These are phyloP conservation scores for Calameuta filiformis DNA, from an alignment of 2,888 invertebrate genomes.

Conservation along the genomic window DNA sequence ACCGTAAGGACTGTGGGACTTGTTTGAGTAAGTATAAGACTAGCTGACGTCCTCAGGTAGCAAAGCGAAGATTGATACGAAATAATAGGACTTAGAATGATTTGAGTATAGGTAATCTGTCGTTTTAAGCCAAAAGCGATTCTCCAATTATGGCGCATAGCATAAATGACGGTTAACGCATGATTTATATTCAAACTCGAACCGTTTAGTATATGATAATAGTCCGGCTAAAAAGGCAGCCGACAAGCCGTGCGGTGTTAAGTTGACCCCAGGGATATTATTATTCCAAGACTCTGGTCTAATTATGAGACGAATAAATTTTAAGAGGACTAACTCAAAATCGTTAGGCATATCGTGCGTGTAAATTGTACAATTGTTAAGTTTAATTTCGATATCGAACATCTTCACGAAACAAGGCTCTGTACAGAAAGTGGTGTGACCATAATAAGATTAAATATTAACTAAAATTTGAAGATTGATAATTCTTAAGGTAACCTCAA, in stretches of 20 bases:
- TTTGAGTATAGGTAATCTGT: neutral
- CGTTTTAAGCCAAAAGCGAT: neutral
- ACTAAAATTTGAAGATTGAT: neutral
- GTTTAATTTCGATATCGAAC: neutral
- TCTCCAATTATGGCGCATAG: neutral
- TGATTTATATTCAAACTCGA: conserved; percentile 7
- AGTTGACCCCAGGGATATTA: conserved; percentile 2
- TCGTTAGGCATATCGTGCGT: neutral
- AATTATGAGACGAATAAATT: neutral
- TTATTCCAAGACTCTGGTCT: conserved; percentile 3
- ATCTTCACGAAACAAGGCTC: neutral
- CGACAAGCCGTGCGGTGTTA: conserved; percentile 3
- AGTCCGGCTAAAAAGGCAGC: neutral
- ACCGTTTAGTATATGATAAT: conserved; percentile 9
- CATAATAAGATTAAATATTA: neutral
- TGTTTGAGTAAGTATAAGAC: neutral
- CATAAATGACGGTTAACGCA: neutral
- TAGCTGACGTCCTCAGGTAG: neutral
- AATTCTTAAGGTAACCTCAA: neutral
- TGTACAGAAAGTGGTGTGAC: neutral
- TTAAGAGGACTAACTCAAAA: neutral
- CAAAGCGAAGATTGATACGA: neutral
- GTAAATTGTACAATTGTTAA: neutral
- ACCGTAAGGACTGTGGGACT: neutral
- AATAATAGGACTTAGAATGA: neutral